Base-by-base conservation (phyloP, 2,113 vertebrate genomes). In the Vulpes vulpes region DNA sequence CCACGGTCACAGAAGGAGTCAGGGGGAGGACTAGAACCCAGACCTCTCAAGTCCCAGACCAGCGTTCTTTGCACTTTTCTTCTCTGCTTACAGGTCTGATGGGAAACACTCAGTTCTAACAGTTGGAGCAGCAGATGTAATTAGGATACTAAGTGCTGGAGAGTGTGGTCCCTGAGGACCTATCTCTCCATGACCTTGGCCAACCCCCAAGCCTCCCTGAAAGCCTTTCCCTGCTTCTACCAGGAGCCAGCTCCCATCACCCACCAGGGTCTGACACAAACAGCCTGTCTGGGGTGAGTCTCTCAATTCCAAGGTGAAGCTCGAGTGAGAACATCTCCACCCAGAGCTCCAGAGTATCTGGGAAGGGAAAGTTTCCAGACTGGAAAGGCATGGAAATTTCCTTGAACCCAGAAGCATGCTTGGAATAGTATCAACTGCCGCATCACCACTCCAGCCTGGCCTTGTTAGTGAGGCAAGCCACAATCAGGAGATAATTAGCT, bases 401-500 rank as follows among this genome's bases (percentile, higher is more conserved):
- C 92, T 94, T 67, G 87, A 97, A 80, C 96, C 95, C 95, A 94
- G 97, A 97, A 97, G 87, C 89, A 91, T 27, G 97, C 94, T 96
- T 96, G 97, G 97, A 98, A 98, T 94, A 95, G 90, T 79, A 97
- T 97, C 97, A 97, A 69, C 85, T 60, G 64, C 84, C 8, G n/a
- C 95, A 94, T 93, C 97, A 69, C 96, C 62, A 62, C 96, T 95
- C 97, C 79, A 96, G 94, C 89, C 97, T 20, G 84, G 94, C 96
- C 96, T 94, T 96, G 96, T 98, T 96, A 96, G 98, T 30, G 93
- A 96, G 94, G 96, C 98, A 97, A 98, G 96, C 96, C 67, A 89
- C 93, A 98, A 98, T 98, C 98, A 98, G 96, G 95, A 98, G 98
- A 98, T 98, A 98, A 98, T 98, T 98, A 98, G 97, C 97, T 97